These are phyloP conservation scores for Phrynocephalus forsythii DNA, from an alignment of 2,797 vertebrate species.

Conservation along the genomic window DNA sequence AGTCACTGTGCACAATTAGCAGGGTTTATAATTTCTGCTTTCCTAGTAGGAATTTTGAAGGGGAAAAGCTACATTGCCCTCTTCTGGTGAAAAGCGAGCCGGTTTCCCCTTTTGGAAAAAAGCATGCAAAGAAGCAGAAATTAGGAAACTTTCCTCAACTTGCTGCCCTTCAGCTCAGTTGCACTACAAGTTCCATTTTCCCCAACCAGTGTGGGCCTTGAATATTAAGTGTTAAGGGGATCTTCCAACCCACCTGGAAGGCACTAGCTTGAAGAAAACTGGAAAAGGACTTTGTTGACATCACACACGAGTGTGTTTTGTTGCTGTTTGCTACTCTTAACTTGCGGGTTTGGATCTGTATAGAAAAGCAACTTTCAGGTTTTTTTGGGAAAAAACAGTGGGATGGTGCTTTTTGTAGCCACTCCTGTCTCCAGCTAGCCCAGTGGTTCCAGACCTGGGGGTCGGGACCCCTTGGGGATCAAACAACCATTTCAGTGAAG, in stretches of 20 bases:
- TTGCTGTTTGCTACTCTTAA: background rate
- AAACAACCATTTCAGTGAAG: too few species aligned
- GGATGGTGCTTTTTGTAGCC: too few species aligned
- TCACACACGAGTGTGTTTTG: background rate
- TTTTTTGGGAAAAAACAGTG: too few species aligned
- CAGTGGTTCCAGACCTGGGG: too few species aligned
- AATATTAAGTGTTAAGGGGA: background rate
- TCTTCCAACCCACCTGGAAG: background rate
- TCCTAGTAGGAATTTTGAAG: background rate
- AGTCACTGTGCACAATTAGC: background rate
- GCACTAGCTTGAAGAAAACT: background rate
- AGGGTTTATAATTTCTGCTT: background rate
- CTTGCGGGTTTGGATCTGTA: too few species aligned
- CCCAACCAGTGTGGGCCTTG: background rate
- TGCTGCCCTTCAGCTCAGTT: background rate
- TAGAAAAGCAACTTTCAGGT: too few species aligned
- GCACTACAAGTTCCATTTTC: background rate
- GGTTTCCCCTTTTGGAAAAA: background rate
- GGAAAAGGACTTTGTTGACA: background rate
- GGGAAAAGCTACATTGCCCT: slow-evolving; percentile 23
- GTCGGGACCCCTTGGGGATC: too few species aligned
- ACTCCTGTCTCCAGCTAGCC: too few species aligned
- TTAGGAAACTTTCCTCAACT: background rate
- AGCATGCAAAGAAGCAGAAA: background rate
- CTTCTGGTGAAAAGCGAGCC: slow-evolving; percentile 1